Conservation (phyloP, 2,797 vertebrate species). For the Vespertilio murinus region DNA sequence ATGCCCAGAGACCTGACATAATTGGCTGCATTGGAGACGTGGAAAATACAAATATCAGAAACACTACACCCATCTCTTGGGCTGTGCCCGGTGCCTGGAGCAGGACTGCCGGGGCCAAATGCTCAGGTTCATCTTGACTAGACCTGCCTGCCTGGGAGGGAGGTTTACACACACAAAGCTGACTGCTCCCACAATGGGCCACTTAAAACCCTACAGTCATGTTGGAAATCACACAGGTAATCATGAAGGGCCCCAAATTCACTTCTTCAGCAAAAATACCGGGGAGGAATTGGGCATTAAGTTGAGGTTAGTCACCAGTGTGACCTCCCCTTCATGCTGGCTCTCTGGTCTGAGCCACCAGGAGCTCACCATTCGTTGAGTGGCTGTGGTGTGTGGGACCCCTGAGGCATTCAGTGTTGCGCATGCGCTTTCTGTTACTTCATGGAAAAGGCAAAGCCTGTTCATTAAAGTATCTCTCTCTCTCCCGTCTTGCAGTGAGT, state of each 20-base stretch:
- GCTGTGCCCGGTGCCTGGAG: conserved; percentile 57
- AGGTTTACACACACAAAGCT: conserved; percentile 23
- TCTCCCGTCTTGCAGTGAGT: not conserved
- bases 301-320: not conserved
- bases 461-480: not conserved
- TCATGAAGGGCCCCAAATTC: not conserved
- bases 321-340: not conserved
- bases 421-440: not conserved
- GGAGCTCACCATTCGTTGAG: not conserved
- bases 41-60: conserved; percentile 50
- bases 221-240: not conserved
- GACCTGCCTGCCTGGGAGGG: conserved; percentile 48
- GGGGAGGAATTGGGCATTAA: not conserved
- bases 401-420: not conserved
- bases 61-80: not conserved
- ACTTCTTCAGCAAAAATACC: not conserved
- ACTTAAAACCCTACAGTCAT: not conserved
- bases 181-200: not conserved
- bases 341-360: not conserved
- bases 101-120: not conserved
- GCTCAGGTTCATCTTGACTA: conserved; percentile 52
- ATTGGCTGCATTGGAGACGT: not conserved
- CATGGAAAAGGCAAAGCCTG: not conserved
- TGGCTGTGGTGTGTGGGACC: not conserved
- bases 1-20: not conserved